phyloP scores from a whole-genome alignment of 2,888 invertebrate species.

The Pelosia muscerda region DNA sequence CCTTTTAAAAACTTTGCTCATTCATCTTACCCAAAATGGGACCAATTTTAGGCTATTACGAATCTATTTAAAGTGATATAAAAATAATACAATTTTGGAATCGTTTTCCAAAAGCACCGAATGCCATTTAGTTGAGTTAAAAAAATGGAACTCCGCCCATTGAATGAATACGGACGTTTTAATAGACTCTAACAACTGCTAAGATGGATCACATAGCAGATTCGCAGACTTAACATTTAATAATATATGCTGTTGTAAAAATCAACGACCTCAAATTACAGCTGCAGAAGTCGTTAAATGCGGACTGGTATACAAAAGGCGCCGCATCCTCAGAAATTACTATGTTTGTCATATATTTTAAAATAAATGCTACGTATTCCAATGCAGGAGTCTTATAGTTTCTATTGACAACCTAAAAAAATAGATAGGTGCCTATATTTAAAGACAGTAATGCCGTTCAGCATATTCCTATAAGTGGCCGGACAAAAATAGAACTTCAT shows the following conservation, averaged over 20 bases:
- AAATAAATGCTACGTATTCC: neutral
- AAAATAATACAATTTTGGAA: conserved; percentile 62
- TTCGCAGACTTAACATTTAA: conserved; percentile 60
- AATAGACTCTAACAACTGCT: conserved; percentile 70
- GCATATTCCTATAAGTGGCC: neutral
- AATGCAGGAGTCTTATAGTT: neutral
- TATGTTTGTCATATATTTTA: neutral
- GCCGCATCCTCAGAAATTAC: conserved; percentile 14
- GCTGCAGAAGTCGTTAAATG: conserved; percentile 54
- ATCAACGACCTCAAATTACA: conserved; percentile 70
- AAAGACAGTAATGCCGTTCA: neutral
- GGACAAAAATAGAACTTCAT: neutral
- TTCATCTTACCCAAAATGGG: conserved; percentile 17
- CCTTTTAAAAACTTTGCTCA: conserved; percentile 6
- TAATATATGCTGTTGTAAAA: conserved; percentile 63
- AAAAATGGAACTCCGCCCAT: conserved; percentile 63
- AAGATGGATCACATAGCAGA: conserved; percentile 64
- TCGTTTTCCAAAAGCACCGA: conserved; percentile 65
- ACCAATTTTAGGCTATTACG: conserved; percentile 22
- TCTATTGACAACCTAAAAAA: neutral
- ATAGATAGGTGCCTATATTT: neutral
- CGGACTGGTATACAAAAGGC: conserved; percentile 18
- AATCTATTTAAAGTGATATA: conserved; percentile 34
- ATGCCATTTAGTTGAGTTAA: conserved; percentile 56
- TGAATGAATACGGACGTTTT: conserved; percentile 67